Percentiles rank a stretch among this genome's conserved stretches.
Conservation (phyloP, 92 coral and sea anemone genomes). For the Meandrina meandrites region DNA sequence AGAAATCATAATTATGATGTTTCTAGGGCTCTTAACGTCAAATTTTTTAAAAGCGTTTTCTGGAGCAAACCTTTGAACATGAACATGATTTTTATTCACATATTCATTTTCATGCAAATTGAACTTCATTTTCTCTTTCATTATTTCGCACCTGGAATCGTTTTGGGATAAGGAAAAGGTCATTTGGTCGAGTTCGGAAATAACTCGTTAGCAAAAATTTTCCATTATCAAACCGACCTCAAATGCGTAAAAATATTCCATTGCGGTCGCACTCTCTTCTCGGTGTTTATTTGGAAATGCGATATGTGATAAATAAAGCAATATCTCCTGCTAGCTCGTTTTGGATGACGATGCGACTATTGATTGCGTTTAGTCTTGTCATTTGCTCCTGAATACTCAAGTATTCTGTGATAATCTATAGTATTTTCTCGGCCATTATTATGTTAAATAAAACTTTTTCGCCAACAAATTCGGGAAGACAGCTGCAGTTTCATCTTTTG, state of each 20-base stretch:
- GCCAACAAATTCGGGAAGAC: background rate
- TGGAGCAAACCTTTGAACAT: background rate
- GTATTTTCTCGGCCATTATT: background rate
- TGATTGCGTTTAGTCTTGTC: background rate
- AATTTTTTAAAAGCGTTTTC: background rate
- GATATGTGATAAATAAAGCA: too few species aligned
- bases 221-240: background rate
- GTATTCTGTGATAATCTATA: background rate
- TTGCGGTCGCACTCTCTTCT: background rate
- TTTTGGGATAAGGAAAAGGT: background rate
- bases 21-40: background rate
- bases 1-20: too few species aligned
- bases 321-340: background rate
- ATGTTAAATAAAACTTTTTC: background rate
- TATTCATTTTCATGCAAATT: background rate
- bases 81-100: background rate
- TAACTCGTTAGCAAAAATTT: background rate
- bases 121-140: too few species aligned
- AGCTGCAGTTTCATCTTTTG: background rate
- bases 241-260: background rate
- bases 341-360: background rate
- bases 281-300: background rate
- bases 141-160: background rate
- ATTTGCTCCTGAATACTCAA: background rate
- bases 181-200: background rate